Base-by-base conservation (phyloP, 2,888 invertebrate genomes). In the Chloroclystis v-ata region DNA sequence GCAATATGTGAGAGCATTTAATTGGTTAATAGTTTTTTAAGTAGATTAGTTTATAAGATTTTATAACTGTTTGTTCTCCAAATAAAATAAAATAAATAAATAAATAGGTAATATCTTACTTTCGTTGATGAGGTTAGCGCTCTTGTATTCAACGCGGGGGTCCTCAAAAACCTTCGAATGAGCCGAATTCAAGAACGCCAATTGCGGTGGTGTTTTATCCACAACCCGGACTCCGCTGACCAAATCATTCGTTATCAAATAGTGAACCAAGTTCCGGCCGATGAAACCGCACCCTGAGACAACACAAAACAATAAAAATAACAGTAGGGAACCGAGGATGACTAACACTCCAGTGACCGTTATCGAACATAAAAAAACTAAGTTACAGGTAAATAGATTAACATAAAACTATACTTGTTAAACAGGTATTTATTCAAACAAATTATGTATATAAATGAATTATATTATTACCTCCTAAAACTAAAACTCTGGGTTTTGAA, bases 121-220 rank as follows among this genome's bases (percentile, higher is more conserved):
- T 85, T 92, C 83, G 84, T 95, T 95, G 54, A 97, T 97, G 54
- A 97, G 90, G 88, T 97, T 97, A 43, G 96, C 95, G 87, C 97
- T 97, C 79, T 91, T 93, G 78, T 97, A 97, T 76, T 96, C 94
- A 7, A 97, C 93, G 70, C 92, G 88, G 52, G 93, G 89, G 81
- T 91, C 91, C 48, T 92, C 91, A 78, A 97, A 96, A 35, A 90
- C 85, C 63, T 91, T 90, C 58, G 90, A 89, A 69, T 97, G 97
- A 50, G 83, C 81, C 1, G 90, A 81, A 78, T 95, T 96, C 26
- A 97, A 84, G 93, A 97, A 97, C 1, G 97, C 97, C 66, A 96
- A 93, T 79, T 95, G 95, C 1, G 97, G 97, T 39, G 97, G 97
- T 24, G 97, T 96, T 84, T 97, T 97, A 84, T 97, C 97, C 47